Conservation (phyloP, 2,888 invertebrate species). For the Synanthedon tipuliformis region DNA sequence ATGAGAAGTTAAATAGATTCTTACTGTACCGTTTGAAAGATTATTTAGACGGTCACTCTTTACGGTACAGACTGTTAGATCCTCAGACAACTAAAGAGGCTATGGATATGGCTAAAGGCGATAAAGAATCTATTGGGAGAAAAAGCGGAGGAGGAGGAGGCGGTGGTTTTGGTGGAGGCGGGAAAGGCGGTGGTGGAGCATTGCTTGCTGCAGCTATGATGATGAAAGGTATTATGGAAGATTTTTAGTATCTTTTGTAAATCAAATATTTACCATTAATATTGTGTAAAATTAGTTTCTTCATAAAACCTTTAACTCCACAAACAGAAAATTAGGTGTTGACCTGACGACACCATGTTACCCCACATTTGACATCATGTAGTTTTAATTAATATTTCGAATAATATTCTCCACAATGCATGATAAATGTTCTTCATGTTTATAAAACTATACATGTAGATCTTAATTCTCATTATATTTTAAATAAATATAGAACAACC, state of each 20-base stretch:
- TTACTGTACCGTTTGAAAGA: slow-evolving; percentile 75
- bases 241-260: not conserved
- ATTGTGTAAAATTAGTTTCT: too few relatives aligned
- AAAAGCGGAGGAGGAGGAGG: slow-evolving; percentile 61
- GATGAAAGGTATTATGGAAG: slow-evolving; percentile 67
- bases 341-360: too few relatives aligned
- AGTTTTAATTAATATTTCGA: too few relatives aligned
- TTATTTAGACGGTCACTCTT: slow-evolving; percentile 78
- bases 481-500: too few relatives aligned
- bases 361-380: too few relatives aligned
- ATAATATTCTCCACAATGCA: too few relatives aligned
- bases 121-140: slow-evolving; percentile 51
- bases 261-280: too few relatives aligned
- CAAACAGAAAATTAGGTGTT: too few relatives aligned
- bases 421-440: too few relatives aligned
- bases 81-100: slow-evolving; percentile 71
- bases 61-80: slow-evolving; percentile 78
- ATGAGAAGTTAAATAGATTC: slow-evolving; percentile 80
- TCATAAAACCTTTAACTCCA: too few relatives aligned
- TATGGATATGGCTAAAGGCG: slow-evolving; percentile 56
- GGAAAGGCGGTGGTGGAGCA: slow-evolving; percentile 49
- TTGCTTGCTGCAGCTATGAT: slow-evolving; percentile 68
- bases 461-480: too few relatives aligned
- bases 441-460: too few relatives aligned
- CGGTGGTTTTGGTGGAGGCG: slow-evolving; percentile 33